phyloP scores from a whole-genome alignment of 2,797 vertebrate species.

The Lophius americanus region DNA sequence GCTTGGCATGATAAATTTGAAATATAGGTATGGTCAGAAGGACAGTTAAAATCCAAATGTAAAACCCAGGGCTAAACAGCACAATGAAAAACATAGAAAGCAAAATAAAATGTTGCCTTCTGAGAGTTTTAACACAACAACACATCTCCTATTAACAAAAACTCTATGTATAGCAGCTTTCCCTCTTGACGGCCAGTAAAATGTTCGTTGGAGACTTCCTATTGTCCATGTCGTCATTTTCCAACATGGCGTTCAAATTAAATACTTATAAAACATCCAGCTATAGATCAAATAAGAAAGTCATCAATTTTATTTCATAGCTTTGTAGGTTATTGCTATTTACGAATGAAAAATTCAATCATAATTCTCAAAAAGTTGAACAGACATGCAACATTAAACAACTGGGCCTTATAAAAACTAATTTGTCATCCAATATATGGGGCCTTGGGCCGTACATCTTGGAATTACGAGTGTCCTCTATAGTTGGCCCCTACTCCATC shows the following conservation, averaged over 20 bases:
- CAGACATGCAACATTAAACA: conserved; percentile 53
- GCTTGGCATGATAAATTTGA: too few relatives aligned
- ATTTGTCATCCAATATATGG: conserved; percentile 52
- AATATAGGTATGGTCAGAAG: too few relatives aligned
- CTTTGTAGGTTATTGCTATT: conserved; percentile 42
- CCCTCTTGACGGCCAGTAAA: too few relatives aligned
- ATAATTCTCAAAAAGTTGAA: conserved; percentile 25
- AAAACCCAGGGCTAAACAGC: too few relatives aligned
- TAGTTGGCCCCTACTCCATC: conserved; percentile 37
- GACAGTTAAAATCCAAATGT: too few relatives aligned
- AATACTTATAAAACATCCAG: background rate
- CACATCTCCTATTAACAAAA: too few relatives aligned
- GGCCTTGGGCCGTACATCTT: conserved; percentile 37
- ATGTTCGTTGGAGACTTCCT: too few relatives aligned
- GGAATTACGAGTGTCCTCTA: conserved; percentile 36
- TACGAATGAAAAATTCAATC: conserved; percentile 23
- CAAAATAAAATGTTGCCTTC: too few relatives aligned
- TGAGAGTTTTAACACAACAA: too few relatives aligned
- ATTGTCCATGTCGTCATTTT: too few relatives aligned
- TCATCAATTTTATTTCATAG: conserved; percentile 1
- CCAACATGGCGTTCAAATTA: background rate
- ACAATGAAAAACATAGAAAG: too few relatives aligned
- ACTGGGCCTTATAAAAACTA: conserved; percentile 39
- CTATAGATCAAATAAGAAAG: background rate
- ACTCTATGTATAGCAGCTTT: too few relatives aligned